phyloP scores from a whole-genome alignment of 2,113 vertebrate species.

The human region GRCh38 chr3:138188501-138189000 shows the following conservation, averaged over 20 bases:
- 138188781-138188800: not conserved
- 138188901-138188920: not conserved
- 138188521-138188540: not conserved
- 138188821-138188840: not conserved
- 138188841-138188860: not conserved
- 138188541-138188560: not conserved
- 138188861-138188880: not conserved
- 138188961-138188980: not conserved
- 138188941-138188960: not conserved
- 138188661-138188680: not conserved
- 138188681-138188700: not conserved
- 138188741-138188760: not conserved
- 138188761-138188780: not conserved
- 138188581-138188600: not conserved
- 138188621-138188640: not conserved
- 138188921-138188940: not conserved
- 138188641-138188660: not conserved
- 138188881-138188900: not conserved
- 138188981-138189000: not conserved
- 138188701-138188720: not conserved
- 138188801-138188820: not conserved
- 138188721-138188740: not conserved
- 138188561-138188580: not conserved
- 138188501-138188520: conserved; percentile 1
- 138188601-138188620: not conserved